Conservation (phyloP, 2,797 vertebrate genomes). For the Megalops cyprinoides region DNA sequence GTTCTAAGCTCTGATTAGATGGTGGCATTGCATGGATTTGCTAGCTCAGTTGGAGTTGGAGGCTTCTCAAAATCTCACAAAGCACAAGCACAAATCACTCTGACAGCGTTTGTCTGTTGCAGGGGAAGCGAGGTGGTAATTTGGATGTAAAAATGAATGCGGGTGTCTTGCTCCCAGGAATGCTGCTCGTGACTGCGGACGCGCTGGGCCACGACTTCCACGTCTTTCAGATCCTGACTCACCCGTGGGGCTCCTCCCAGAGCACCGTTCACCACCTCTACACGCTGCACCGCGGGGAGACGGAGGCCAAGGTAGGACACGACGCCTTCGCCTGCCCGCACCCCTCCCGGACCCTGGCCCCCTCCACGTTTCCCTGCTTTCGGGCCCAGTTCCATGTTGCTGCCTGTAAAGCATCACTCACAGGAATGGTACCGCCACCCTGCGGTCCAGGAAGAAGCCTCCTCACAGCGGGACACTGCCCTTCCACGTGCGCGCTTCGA, state of each 20-base stretch:
- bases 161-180: slow-evolving; percentile 73
- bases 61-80: neutral
- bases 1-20: neutral
- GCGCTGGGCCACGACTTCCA: slow-evolving; percentile 95
- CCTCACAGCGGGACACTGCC: no score
- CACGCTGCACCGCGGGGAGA: slow-evolving; percentile 96
- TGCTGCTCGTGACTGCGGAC: slow-evolving; percentile 96
- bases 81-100: neutral
- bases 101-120: neutral
- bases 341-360: no score
- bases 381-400: no score
- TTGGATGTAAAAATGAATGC: neutral
- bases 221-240: slow-evolving; percentile 95
- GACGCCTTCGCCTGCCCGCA: no score
- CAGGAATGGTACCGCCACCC: no score
- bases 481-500: no score
- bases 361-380: no score
- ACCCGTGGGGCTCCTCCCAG: slow-evolving; percentile 96
- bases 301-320: slow-evolving; percentile 99
- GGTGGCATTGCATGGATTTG: neutral
- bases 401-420: no score
- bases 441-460: no score
- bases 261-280: slow-evolving; percentile 97
- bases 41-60: neutral
- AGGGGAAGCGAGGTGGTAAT: neutral